Base-by-base conservation (phyloP, 2,888 invertebrate species). In the Hypena proboscidalis region DNA sequence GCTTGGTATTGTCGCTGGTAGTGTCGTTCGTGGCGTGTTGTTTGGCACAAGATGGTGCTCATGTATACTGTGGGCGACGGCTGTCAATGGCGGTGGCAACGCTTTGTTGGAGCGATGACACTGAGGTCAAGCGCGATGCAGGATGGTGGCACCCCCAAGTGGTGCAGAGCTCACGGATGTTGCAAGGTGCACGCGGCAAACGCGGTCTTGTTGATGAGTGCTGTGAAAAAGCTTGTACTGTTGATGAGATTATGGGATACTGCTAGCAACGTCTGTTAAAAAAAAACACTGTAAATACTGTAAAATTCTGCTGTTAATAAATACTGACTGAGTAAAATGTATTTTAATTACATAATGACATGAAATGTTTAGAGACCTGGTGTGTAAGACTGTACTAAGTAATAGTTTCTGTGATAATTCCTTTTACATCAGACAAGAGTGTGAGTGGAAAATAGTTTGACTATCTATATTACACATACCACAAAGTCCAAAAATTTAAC, bases 171-270 rank as follows among this genome's bases (percentile, higher is more conserved):
- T 22, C 11, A 8, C 13, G 9, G n/a, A 13, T 10, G 32, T 36
- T 43, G 50, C 47, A 7, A 44, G 48, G 40, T 13, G 20, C 15
- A 51, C 70, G 61, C 25, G 64, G 35, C 47, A 62, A 53, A 29
- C 54, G 56, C 2, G 60, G 67, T 1, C 52, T 61, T 0, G 64
- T 63, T 3, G 43, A 63, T 3, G 74, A 76, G 36, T 75, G 74
- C 58, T 76, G 75, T 30, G 58, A 65, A 2, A 68, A 70, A 7
- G 35, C 68, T 1, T 74, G 75, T 21, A 56, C 67, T 3, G 8
- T 70, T 0, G 46, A 66, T 2, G 69, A 66, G 19, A 47, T 74
- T 13, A 33, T 66, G 15, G 32, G 33, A 1, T 72, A 70, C 29
- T 72, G 70, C 22, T 58, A 39, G 29, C 26, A 29, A 45, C 37